phyloP scores from a whole-genome alignment of 2,888 invertebrate genomes.

The Heliconius cydno region DNA sequence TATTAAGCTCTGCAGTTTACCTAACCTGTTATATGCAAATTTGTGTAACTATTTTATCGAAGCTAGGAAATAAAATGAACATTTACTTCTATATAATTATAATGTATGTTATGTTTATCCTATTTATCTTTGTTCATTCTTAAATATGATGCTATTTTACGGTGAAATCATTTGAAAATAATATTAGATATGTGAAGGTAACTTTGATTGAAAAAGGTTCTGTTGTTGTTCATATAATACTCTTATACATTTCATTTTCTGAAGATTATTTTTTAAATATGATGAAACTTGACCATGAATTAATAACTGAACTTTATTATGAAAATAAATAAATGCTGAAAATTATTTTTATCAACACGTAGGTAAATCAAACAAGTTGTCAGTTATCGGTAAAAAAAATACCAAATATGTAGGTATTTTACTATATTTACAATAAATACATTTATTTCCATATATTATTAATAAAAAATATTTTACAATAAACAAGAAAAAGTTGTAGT shows the following conservation, averaged over 20 bases:
- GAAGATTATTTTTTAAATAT: no score
- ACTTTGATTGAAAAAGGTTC: neutral
- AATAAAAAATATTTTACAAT: neutral
- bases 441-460: conserved; percentile 7
- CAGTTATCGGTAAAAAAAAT: conserved; percentile 3
- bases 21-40: neutral
- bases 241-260: no score
- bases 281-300: neutral
- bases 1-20: neutral
- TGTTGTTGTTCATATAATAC: neutral
- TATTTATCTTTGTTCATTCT: conserved; percentile 69
- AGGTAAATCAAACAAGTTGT: conserved; percentile 16
- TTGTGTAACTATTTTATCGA: neutral
- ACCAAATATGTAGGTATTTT: conserved; percentile 13
- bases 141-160: conserved; percentile 57
- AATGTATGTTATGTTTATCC: conserved; percentile 53
- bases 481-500: neutral
- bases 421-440: conserved; percentile 36
- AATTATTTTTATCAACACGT: neutral
- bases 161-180: conserved; percentile 51
- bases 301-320: neutral
- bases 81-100: conserved; percentile 54
- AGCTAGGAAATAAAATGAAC: no score
- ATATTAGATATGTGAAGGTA: neutral
- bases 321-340: neutral